Evolutionary conservation across 2,113 vertebrate genomes (phyloP).

Genomic region (Hydrochoerus hydrochaeris): DNA sequence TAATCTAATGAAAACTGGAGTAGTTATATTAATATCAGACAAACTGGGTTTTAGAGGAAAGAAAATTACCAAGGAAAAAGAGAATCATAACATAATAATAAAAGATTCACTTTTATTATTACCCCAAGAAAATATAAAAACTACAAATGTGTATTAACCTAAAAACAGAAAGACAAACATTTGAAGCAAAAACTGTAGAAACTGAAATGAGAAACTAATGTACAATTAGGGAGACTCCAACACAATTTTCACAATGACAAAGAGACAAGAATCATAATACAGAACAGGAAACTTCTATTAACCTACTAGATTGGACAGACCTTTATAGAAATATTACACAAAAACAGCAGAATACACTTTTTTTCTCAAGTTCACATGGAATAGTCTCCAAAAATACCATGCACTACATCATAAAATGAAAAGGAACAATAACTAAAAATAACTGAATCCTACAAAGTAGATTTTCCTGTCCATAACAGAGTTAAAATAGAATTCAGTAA

Average conservation of each 20-base stretch:
- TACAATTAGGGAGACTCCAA: background rate
- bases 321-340: background rate
- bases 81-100: background rate
- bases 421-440: background rate
- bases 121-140: background rate
- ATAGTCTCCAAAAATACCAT: background rate
- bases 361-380: background rate
- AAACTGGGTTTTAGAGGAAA: background rate
- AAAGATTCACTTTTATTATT: background rate
- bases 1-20: constrained; percentile 1
- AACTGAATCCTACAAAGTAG: background rate
- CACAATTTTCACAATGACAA: background rate
- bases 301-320: background rate
- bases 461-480: background rate
- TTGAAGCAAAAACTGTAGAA: background rate
- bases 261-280: background rate
- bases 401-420: background rate
- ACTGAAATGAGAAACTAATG: background rate
- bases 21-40: background rate
- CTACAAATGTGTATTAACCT: background rate
- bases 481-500: constrained; percentile 34
- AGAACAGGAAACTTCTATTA: background rate
- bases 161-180: constrained; percentile 17
- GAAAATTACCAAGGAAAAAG: background rate
- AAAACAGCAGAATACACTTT: background rate